phyloP scores from a whole-genome alignment of 1,140 invertebrate genomes.

The Diabrotica undecimpunctata region DNA sequence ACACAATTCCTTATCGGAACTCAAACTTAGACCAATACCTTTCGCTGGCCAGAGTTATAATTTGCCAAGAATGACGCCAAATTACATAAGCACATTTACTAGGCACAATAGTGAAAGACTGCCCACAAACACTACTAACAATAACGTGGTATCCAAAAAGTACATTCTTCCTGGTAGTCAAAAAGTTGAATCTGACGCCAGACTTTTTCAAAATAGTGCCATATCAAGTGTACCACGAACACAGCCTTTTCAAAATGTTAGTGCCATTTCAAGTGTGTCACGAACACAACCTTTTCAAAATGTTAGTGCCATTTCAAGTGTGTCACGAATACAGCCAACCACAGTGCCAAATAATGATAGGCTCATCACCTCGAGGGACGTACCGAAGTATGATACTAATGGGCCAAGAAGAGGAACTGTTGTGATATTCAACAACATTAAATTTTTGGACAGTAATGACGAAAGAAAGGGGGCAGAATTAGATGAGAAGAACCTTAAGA shows the following conservation, averaged over 20 bases:
- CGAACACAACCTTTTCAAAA: neutral
- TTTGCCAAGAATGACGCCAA: too few species aligned
- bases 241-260: neutral
- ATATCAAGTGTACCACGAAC: neutral
- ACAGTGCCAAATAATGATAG: neutral
- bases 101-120: too few species aligned
- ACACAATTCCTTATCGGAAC: too few species aligned
- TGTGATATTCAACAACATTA: slow-evolving; percentile 57
- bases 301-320: neutral
- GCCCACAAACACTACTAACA: too few species aligned
- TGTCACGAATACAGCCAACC: neutral
- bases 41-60: too few species aligned
- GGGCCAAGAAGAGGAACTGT: slow-evolving; percentile 47
- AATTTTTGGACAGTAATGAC: slow-evolving; percentile 40
- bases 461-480: slow-evolving; percentile 49
- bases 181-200: too few species aligned
- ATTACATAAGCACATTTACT: too few species aligned
- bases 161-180: too few species aligned
- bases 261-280: slow-evolving; percentile 7
- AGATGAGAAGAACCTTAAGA: slow-evolving; percentile 52
- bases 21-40: too few species aligned
- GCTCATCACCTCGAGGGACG: neutral
- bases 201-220: neutral
- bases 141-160: too few species aligned
- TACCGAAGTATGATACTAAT: slow-evolving; percentile 14